A percentile compares a stretch with the other conserved stretches of the same genome.
Evolutionary conservation across 2,888 invertebrate species (phyloP).

Genomic region (Lasius platythorax): DNA sequence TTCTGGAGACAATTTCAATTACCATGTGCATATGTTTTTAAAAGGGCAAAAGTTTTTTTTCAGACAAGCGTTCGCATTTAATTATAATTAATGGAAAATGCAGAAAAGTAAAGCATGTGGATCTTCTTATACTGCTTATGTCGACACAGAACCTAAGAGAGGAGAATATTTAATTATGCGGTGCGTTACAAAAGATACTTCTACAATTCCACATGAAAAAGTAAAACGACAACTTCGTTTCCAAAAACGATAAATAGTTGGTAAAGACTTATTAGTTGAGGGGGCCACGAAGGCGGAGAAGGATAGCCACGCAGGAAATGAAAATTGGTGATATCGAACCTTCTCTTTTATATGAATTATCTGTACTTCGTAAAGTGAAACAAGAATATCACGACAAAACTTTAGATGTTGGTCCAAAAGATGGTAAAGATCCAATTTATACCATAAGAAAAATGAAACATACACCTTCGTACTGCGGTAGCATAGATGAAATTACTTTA

Average conservation of each 20-base stretch:
- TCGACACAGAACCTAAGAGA: neutral
- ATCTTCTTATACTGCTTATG: neutral
- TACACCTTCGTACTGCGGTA: neutral
- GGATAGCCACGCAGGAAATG: neutral
- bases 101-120: neutral
- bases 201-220: slow-evolving; percentile 8
- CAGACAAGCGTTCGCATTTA: slow-evolving; percentile 1
- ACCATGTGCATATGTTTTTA: slow-evolving; percentile 7
- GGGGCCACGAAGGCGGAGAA: neutral
- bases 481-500: neutral
- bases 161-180: neutral
- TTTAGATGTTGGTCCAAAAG: slow-evolving; percentile 8
- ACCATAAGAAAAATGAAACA: slow-evolving; percentile 3
- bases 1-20: slow-evolving; percentile 16
- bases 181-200: neutral
- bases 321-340: neutral
- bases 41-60: slow-evolving; percentile 10
- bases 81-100: neutral
- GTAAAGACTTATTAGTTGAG: neutral
- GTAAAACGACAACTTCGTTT: neutral
- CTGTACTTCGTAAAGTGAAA: neutral
- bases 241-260: neutral
- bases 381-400: neutral
- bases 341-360: neutral
- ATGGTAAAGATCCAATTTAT: slow-evolving; percentile 5